Evolutionary conservation across 2,797 vertebrate species (phyloP).

Genomic region (Enteromius unitaeniatus): DNA sequence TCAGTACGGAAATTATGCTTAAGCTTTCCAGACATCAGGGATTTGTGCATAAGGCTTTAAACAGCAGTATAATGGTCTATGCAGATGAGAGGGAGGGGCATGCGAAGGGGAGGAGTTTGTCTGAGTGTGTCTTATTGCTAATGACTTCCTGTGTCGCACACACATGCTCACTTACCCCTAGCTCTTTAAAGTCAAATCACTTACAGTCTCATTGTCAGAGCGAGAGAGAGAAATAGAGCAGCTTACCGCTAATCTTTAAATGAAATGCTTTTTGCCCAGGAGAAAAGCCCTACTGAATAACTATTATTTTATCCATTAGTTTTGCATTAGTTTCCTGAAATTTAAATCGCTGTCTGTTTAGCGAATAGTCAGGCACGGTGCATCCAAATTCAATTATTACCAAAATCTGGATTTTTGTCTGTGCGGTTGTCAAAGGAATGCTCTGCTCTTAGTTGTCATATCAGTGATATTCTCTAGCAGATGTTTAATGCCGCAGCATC

Average conservation of each 20-base stretch:
- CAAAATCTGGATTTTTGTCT: slow-evolving; percentile 24
- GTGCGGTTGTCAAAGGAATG: not conserved
- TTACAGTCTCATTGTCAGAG: slow-evolving; percentile 51
- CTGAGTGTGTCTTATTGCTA: not conserved
- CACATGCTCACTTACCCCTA: slow-evolving; percentile 23
- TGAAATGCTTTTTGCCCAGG: slow-evolving; percentile 51
- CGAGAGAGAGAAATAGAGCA: slow-evolving; percentile 48
- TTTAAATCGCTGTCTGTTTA: slow-evolving; percentile 51
- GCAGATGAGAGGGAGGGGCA: not conserved
- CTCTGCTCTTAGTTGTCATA: not conserved
- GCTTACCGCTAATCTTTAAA: slow-evolving; percentile 62
- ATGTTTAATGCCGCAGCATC: not conserved
- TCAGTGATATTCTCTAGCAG: not conserved
- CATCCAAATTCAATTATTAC: slow-evolving; percentile 47
- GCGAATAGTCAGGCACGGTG: slow-evolving; percentile 25
- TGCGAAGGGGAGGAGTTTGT: slow-evolving; percentile 1
- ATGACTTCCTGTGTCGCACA: slow-evolving; percentile 29
- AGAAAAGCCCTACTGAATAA: slow-evolving; percentile 49
- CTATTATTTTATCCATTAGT: slow-evolving; percentile 57
- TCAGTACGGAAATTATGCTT: slow-evolving; percentile 12
- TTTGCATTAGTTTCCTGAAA: slow-evolving; percentile 57
- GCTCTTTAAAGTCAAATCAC: slow-evolving; percentile 52
- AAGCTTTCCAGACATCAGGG: not conserved
- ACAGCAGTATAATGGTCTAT: not conserved
- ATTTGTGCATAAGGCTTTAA: not conserved